Conservation (phyloP, 1,140 invertebrate species). For the Drosophila dunni region DNA sequence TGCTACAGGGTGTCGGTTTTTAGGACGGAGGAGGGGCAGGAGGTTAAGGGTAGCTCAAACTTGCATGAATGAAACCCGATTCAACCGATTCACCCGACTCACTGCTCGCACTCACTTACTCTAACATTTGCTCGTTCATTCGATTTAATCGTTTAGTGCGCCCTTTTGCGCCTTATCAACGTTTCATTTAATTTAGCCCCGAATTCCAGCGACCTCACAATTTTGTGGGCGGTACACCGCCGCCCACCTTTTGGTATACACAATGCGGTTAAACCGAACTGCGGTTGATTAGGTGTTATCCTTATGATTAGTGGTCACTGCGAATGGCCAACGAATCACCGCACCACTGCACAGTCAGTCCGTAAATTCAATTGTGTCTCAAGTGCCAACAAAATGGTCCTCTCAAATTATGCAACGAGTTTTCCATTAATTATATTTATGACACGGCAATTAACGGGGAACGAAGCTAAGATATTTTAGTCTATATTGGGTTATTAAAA, state of each 20-base stretch:
- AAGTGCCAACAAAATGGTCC: conserved; percentile 12
- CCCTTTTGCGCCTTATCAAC: conserved; percentile 82
- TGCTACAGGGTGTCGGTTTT: conserved; percentile 24
- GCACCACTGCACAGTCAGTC: conserved; percentile 3
- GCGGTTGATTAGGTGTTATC: conserved; percentile 81
- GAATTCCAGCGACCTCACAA: conserved; percentile 57
- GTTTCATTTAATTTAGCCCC: conserved; percentile 77
- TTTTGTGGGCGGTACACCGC: conserved; percentile 29
- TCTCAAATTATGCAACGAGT: conserved; percentile 31
- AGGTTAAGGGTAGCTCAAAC: conserved; percentile 18
- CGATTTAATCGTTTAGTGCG: conserved; percentile 81
- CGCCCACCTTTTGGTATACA: conserved; percentile 36
- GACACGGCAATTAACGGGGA: conserved; percentile 21
- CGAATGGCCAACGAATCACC: conserved; percentile 21
- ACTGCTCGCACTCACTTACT: conserved; percentile 48
- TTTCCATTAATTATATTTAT: conserved; percentile 44
- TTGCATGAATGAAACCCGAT: conserved; percentile 32
- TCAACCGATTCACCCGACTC: conserved; percentile 20
- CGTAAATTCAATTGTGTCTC: conserved; percentile 35
- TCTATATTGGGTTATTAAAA: too few relatives aligned
- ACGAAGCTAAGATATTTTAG: too few relatives aligned
- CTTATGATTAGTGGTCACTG: conserved; percentile 77
- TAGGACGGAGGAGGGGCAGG: conserved; percentile 5
- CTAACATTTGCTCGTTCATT: conserved; percentile 74
- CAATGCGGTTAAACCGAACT: conserved; percentile 45